Base-by-base conservation (phyloP, 2,888 invertebrate genomes). In the Incurvaria masculella region DNA sequence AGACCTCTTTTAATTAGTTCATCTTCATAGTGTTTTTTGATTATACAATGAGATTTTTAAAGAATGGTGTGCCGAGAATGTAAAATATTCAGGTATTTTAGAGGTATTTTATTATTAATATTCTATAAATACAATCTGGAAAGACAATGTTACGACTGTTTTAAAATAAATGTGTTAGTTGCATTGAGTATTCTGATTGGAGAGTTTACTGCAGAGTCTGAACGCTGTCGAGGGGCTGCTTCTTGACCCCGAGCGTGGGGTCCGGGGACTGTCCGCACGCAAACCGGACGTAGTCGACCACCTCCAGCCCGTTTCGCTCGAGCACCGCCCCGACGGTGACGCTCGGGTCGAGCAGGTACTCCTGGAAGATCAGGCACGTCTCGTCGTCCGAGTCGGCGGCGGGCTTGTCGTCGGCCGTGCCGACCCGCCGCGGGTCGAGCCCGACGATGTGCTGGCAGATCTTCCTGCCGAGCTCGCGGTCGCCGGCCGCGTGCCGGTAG, bases 381-480 rank as follows among this genome's bases (percentile, higher is more conserved):
- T 95, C 95, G 42, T 92, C 88, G 57, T 92, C 90, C 43, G 81
- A 64, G 57, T 86, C 82, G 53, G 79, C 71, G 0, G 75, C 66
- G 6, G 87, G 87, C 55, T 83, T 68, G 61, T 91, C 89, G 16
- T 74, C 73, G 53, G 80, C 76, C 54, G 82, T 68, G 1, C 93
- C 94, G 51, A 94, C 82, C 72, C 86, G 89, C 33, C 61, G 66
- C 0, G 94, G 94, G 58, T 89, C 88, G 83, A 93, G 87, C 23
- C 94, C 95, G 19, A 97, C 92, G 58, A 97, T 86, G 62, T 97
- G 97, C 65, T 97, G 96, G 63, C 95, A 94, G 6, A 97, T 66
- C 60, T 91, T 87, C 56, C 84, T 83, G 17, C 89, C 89, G 10
- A 90, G 61, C 48, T 78, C 71, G 42, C 79, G 69, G 2, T 64